Conservation (phyloP, 2,113 vertebrate species). For the Pelodiscus sinensis region DNA sequence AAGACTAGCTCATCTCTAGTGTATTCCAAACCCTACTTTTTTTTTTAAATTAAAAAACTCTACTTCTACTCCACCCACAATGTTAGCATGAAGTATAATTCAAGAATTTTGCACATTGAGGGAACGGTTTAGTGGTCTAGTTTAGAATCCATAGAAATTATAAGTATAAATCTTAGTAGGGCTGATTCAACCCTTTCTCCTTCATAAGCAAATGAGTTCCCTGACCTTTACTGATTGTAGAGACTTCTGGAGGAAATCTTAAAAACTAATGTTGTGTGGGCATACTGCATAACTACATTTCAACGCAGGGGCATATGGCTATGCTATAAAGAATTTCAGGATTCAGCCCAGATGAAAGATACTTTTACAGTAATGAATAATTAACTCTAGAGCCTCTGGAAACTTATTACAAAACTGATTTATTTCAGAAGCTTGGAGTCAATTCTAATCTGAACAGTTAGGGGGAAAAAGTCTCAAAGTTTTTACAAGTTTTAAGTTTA, state of each 20-base stretch:
- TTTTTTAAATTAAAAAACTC: not conserved
- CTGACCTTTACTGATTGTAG: not conserved
- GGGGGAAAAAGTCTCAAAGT: not conserved
- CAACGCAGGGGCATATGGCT: rapidly evolving
- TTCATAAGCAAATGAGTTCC: conserved; percentile 7
- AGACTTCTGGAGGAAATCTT: not conserved
- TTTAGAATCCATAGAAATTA: not conserved
- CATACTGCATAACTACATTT: not conserved
- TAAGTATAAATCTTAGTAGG: not conserved
- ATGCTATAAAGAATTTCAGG: not conserved
- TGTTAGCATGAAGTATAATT: not conserved
- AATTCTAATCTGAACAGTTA: not conserved
- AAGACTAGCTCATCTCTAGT: not conserved
- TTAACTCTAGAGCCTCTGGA: rapidly evolving
- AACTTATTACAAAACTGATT: not conserved
- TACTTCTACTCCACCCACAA: not conserved
- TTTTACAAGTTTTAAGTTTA: not conserved
- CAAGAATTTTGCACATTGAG: not conserved
- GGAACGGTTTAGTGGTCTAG: not conserved
- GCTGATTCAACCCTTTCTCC: not conserved
- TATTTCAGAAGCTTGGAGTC: not conserved
- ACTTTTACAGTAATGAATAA: not conserved
- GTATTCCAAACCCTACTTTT: not conserved
- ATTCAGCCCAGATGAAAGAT: not conserved
- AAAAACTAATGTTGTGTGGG: not conserved